Evolutionary conservation across 2,888 invertebrate species (phyloP).

Genomic region (Dicranocentrus wangi): DNA sequence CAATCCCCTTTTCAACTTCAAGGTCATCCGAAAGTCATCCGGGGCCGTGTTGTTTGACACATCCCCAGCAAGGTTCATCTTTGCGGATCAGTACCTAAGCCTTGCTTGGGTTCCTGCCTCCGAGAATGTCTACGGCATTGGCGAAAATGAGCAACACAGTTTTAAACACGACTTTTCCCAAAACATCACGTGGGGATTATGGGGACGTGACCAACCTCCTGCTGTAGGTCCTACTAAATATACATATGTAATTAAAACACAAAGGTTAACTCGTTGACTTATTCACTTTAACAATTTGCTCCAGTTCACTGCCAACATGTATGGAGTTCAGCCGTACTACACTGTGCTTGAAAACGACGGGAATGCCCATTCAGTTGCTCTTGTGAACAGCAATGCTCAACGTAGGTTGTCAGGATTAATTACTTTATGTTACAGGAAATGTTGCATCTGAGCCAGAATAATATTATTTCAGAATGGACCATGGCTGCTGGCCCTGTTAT

Average conservation of each 20-base stretch:
- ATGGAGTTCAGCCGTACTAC: slow-evolving; percentile 90
- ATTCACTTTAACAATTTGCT: too few relatives aligned
- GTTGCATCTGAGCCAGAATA: background rate
- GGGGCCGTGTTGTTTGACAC: slow-evolving; percentile 72
- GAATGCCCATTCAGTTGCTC: slow-evolving; percentile 83
- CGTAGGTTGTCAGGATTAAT: slow-evolving; percentile 77
- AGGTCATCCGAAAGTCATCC: slow-evolving; percentile 63
- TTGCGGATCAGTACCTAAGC: slow-evolving; percentile 76
- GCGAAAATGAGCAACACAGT: slow-evolving; percentile 75
- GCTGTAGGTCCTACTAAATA: slow-evolving; percentile 75
- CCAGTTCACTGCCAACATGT: too few relatives aligned
- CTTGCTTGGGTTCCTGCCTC: slow-evolving; percentile 75
- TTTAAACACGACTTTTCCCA: slow-evolving; percentile 74
- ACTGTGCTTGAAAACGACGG: slow-evolving; percentile 82
- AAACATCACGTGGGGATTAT: slow-evolving; percentile 61
- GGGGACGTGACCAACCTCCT: slow-evolving; percentile 67
- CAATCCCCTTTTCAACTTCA: slow-evolving; percentile 64
- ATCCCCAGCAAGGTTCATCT: slow-evolving; percentile 74
- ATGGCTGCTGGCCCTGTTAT: slow-evolving; percentile 82
- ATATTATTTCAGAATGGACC: slow-evolving; percentile 59
- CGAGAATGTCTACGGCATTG: slow-evolving; percentile 76
- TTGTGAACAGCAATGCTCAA: slow-evolving; percentile 91
- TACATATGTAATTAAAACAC: too few relatives aligned
- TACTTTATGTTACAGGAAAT: background rate
- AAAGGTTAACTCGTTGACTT: too few relatives aligned